Base-by-base conservation (phyloP, 2,888 invertebrate species). In the Cataglyphis livida region DNA sequence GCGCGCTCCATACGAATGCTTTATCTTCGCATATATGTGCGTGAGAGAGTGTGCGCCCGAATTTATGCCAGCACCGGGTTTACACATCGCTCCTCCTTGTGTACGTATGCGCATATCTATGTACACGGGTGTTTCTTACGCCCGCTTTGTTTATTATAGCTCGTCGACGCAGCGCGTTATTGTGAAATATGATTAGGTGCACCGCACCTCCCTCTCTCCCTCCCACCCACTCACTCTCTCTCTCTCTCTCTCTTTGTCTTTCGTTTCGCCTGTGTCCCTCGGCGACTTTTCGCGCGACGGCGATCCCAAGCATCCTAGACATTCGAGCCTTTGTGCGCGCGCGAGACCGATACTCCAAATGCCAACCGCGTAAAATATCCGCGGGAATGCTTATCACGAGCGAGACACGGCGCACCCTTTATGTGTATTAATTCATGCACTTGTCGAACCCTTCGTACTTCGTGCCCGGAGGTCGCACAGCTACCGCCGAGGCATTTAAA, bases 151-250 rank as follows among this genome's bases (percentile, higher is more conserved):
- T 93, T 92, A 92, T 92, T 91, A 91, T 91, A 89, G 86, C 85
- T 90, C 87, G 87, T 88, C 89, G 88, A 86, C 85, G 86, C 88
- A 86, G 88, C 92, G 91, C 41, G 32, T 93, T 93, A 93, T 93
- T 92, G 89, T 92, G 92, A 93, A 92, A 92, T 92, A 93, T 91
- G 93, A 93, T 93, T 93, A 92, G 91, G 88, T 89, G 86, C 21
- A 68, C 9, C 65, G 10, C 68, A 32, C 81, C 73, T 82, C 74
- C 81, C 44, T 65, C 35, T 74, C 79, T 65, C 65, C 79, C 65
- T 68, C 0, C 28, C 28, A 28, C 2, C 28, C 28, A 2, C 41
- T 62, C 38, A 7, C 25, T 62, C 65, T 73, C 41, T 68, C 38
- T 12, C 25, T 35, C 28, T 51, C 51, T 51, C 38, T 65, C 81